Conservation (phyloP, 92 coral and sea anemone species). For the Porites lobata region DNA sequence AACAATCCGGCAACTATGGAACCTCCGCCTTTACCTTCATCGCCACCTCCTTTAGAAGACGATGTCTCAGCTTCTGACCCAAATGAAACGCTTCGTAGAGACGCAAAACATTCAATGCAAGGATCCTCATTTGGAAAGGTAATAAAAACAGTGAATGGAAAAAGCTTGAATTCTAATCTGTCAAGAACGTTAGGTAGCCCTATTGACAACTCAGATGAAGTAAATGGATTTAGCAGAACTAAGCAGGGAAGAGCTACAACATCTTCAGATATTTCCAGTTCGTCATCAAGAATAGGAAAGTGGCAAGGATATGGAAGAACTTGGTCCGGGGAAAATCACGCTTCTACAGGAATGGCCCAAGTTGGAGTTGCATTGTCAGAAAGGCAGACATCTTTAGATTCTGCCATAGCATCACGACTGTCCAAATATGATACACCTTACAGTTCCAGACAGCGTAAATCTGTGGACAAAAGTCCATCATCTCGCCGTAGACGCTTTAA, state of each 20-base stretch:
- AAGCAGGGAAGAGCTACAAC: background rate
- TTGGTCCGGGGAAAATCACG: background rate
- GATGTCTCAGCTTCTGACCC: constrained; percentile 1
- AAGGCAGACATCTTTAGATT: constrained; percentile 31
- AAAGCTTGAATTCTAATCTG: constrained; percentile 3
- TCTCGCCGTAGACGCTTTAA: constrained; percentile 86
- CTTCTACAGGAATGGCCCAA: background rate
- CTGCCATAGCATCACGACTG: constrained; percentile 30
- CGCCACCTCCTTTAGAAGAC: constrained; percentile 56
- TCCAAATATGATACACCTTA: constrained; percentile 35
- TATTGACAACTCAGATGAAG: constrained; percentile 3
- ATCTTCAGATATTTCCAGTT: background rate
- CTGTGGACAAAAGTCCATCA: constrained; percentile 55
- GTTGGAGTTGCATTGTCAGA: constrained; percentile 26
- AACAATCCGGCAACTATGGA: background rate
- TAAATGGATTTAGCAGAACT: background rate
- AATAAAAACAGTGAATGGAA: background rate
- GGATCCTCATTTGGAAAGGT: background rate
- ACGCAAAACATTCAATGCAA: background rate
- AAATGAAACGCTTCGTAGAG: background rate
- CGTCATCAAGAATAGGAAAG: constrained; percentile 34
- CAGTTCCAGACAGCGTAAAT: constrained; percentile 42
- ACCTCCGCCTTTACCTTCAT: constrained; percentile 53
- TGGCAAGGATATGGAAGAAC: constrained; percentile 36
- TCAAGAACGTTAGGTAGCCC: constrained; percentile 25